Percentiles rank a stretch among this genome's conserved stretches.
Conservation (phyloP, 1,140 invertebrate genomes). For the Zeugodacus cucurbitae region DNA sequence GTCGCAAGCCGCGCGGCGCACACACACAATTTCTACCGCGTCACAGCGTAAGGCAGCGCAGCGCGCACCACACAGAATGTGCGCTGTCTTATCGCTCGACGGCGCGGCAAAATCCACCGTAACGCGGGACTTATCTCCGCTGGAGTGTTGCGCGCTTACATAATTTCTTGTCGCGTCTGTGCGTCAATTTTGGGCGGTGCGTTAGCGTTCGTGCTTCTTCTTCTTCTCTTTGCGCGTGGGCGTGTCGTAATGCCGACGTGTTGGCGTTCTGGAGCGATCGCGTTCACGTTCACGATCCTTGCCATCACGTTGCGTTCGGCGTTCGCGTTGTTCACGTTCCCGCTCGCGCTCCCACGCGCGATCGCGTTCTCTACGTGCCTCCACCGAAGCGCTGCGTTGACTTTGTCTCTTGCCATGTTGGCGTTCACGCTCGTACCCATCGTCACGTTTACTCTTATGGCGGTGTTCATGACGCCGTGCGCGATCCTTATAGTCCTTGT, state of each 20-base stretch:
- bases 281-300: not conserved
- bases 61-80: not conserved
- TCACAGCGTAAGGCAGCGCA: not conserved
- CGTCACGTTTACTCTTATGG: not conserved
- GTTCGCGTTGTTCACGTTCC: not conserved
- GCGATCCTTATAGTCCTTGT: constrained; percentile 53
- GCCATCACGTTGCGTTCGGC: not conserved
- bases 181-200: not conserved
- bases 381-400: not conserved
- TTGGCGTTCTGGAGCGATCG: not conserved
- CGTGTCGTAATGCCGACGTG: not conserved
- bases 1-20: not conserved
- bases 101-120: not conserved
- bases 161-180: not conserved
- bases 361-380: constrained; percentile 35
- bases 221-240: not conserved
- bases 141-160: not conserved
- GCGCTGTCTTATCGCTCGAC: not conserved
- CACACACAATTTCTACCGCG: not conserved
- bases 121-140: not conserved
- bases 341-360: not conserved
- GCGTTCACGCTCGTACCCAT: not conserved
- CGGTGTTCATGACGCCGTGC: constrained; percentile 46
- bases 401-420: not conserved
- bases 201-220: constrained; percentile 1